Evolutionary conservation across 30 jellyfish, hydroid and myxozoan species (phyloP).

Genomic region (Rhopilema esculentum): DNA sequence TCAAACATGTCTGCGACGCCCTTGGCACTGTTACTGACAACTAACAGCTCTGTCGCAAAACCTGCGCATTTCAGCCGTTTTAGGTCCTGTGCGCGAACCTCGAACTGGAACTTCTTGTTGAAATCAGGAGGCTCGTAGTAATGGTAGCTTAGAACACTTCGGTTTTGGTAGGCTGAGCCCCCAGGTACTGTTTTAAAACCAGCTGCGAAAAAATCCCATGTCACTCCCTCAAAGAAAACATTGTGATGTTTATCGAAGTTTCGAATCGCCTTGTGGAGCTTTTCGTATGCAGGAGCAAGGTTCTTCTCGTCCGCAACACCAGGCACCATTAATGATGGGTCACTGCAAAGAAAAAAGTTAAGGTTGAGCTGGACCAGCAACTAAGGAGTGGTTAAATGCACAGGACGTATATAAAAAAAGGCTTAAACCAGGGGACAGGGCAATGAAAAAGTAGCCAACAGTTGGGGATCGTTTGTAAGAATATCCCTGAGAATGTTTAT

Average conservation of each 20-base stretch:
- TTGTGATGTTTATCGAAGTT: constrained; percentile 83
- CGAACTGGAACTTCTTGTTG: constrained; percentile 85
- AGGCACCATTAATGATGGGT: constrained; percentile 88
- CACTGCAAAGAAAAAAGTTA: constrained; percentile 39
- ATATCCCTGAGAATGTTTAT: too few species aligned
- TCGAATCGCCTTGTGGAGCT: constrained; percentile 95
- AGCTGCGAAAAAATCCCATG: constrained; percentile 95
- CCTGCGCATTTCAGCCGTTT: constrained; percentile 97
- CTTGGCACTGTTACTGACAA: constrained; percentile 75
- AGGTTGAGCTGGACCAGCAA: not conserved
- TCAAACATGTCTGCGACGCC: constrained; percentile 77
- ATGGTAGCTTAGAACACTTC: constrained; percentile 97
- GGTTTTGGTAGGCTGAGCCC: constrained; percentile 79
- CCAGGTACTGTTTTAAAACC: constrained; percentile 97
- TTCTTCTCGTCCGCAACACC: constrained; percentile 94
- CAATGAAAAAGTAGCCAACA: too few species aligned
- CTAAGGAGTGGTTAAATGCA: not conserved
- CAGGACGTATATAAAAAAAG: too few species aligned
- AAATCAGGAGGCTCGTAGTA: constrained; percentile 99
- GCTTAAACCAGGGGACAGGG: too few species aligned
- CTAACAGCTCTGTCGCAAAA: constrained; percentile 82
- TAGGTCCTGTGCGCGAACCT: constrained; percentile 90
- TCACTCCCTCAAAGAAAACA: constrained; percentile 86
- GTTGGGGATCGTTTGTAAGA: too few species aligned
- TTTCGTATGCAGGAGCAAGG: constrained; percentile 97